Evolutionary conservation across 2,113 vertebrate species (phyloP).

Genomic region (Ptilonorhynchus violaceus): DNA sequence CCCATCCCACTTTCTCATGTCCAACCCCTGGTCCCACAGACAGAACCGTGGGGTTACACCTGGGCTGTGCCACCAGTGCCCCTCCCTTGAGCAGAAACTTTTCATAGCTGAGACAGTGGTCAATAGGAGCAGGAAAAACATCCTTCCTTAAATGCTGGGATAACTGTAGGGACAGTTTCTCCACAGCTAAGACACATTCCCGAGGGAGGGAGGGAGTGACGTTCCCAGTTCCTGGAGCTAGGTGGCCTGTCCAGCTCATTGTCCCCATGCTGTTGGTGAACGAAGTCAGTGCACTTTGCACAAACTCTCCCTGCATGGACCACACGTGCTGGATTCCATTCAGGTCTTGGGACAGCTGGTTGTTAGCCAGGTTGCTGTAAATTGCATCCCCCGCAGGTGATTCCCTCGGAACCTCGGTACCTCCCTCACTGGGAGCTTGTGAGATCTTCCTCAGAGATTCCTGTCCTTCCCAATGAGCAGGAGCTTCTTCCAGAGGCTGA

Average conservation of each 20-base stretch:
- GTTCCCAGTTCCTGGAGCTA: background rate
- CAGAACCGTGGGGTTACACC: background rate
- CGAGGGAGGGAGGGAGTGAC: background rate
- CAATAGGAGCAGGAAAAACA: background rate
- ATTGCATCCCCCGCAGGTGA: background rate
- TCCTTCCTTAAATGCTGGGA: background rate
- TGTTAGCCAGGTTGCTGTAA: background rate
- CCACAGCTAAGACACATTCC: background rate
- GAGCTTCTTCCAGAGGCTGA: background rate
- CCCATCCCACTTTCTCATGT: background rate
- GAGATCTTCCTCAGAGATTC: background rate
- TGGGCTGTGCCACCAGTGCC: background rate
- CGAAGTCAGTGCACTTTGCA: background rate
- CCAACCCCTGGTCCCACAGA: background rate
- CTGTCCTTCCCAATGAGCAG: background rate
- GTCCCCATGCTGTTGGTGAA: background rate
- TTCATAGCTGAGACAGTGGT: background rate
- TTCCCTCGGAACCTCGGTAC: background rate
- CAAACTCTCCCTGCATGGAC: background rate
- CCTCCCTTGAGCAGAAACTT: background rate
- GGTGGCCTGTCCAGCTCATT: background rate
- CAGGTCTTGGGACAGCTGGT: background rate
- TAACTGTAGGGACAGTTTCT: background rate
- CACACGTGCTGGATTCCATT: background rate
- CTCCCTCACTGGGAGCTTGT: background rate